Conservation (phyloP, 2,797 vertebrate species). For the Poecilia velifera region DNA sequence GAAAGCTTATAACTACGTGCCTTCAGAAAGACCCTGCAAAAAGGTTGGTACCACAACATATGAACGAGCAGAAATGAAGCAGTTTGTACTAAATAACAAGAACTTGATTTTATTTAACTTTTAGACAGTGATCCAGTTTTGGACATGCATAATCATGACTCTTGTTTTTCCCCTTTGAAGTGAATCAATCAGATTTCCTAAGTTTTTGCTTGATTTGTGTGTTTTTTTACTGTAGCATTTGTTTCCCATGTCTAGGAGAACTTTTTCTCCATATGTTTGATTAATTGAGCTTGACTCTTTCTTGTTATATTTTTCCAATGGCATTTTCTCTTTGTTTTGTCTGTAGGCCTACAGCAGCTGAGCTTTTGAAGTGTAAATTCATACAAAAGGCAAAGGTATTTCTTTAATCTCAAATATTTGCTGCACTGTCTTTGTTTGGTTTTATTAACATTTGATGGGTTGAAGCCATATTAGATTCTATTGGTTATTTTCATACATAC, state of each 20-base stretch:
- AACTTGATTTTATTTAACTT: constrained; percentile 17
- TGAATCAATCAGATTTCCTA: not conserved
- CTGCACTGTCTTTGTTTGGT: constrained; percentile 15
- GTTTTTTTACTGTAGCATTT: not conserved
- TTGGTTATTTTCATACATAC: constrained; percentile 2
- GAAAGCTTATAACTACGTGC: constrained; percentile 95
- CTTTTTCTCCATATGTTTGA: not conserved
- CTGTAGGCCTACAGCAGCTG: constrained; percentile 94
- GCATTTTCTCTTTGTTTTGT: constrained; percentile 54
- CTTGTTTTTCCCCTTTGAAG: not conserved
- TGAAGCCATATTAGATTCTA: not conserved
- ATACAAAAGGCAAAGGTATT: constrained; percentile 99
- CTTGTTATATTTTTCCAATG: not conserved
- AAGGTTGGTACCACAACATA: constrained; percentile 82
- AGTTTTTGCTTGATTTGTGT: not conserved
- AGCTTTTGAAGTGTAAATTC: constrained; percentile 99
- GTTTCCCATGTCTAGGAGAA: not conserved
- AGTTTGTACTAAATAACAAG: constrained; percentile 25
- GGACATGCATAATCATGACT: not conserved
- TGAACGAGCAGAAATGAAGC: constrained; percentile 13
- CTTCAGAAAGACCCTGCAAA: constrained; percentile 99
- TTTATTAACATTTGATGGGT: constrained; percentile 17
- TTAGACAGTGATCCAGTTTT: constrained; percentile 6
- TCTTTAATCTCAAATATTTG: constrained; percentile 56
- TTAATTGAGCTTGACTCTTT: not conserved